A percentile compares a stretch with the other conserved stretches of the same genome.
Evolutionary conservation across 1,140 invertebrate species (phyloP).

Genomic region (Drosophila teissieri): DNA sequence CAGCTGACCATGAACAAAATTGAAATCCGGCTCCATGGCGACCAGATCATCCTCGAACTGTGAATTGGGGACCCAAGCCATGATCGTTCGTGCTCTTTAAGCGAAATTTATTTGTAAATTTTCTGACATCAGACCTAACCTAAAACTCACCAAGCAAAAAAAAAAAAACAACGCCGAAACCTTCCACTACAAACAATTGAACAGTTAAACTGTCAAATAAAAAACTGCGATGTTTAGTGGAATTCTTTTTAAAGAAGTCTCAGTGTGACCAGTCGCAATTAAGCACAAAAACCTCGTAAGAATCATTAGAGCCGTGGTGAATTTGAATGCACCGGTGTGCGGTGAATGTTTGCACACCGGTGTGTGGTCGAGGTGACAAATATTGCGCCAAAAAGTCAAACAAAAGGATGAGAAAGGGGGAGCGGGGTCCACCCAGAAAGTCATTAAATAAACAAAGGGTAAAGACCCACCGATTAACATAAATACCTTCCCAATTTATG

Average conservation of each 20-base stretch:
- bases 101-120: slow-evolving; percentile 14
- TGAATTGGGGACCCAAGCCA: slow-evolving; percentile 69
- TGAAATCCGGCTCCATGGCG: slow-evolving; percentile 50
- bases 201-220: not conserved
- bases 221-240: too few relatives aligned
- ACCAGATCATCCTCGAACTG: slow-evolving; percentile 75
- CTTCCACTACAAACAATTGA: not conserved
- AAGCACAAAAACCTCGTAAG: too few relatives aligned
- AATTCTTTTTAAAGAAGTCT: too few relatives aligned
- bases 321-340: slow-evolving; percentile 12
- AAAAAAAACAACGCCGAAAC: not conserved
- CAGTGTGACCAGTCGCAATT: not conserved
- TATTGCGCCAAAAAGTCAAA: slow-evolving; percentile 75
- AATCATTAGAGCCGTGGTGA: not conserved
- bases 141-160: slow-evolving; percentile 1
- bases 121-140: slow-evolving; percentile 8
- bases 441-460: slow-evolving; percentile 10
- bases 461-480: not conserved
- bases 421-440: not conserved
- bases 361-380: slow-evolving; percentile 28
- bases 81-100: slow-evolving; percentile 11
- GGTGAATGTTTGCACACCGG: slow-evolving; percentile 13
- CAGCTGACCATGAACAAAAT: slow-evolving; percentile 57
- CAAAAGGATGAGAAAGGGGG: slow-evolving; percentile 38
- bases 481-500: not conserved